phyloP scores from a whole-genome alignment of 1,140 invertebrate genomes.

The Doryteuthis pealeii region DNA sequence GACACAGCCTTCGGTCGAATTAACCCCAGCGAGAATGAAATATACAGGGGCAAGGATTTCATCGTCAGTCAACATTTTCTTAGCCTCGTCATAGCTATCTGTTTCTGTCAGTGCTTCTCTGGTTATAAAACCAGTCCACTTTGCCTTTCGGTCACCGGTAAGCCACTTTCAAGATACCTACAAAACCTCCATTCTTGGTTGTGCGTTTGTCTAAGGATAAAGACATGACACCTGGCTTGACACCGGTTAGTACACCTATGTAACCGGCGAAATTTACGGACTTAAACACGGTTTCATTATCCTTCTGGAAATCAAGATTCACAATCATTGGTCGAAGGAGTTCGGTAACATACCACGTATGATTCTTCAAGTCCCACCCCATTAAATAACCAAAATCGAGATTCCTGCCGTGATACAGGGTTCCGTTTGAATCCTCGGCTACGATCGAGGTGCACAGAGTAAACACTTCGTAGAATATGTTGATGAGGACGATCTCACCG shows the following conservation, averaged over 20 bases:
- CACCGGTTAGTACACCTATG: conserved; percentile 65
- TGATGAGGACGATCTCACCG: conserved; percentile 65
- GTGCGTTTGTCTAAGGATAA: conserved; percentile 67
- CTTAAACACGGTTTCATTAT: conserved; percentile 62
- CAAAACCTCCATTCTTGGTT: conserved; percentile 63
- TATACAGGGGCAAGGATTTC: conserved; percentile 60
- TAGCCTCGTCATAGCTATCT: conserved; percentile 59
- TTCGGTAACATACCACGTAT: conserved; percentile 65
- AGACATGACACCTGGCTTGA: conserved; percentile 62
- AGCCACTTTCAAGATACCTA: conserved; percentile 65
- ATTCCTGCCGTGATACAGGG: conserved; percentile 67
- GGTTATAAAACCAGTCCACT: no score
- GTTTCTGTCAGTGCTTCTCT: conserved; percentile 66
- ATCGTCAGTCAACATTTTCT: conserved; percentile 55
- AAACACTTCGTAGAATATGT: conserved; percentile 69
- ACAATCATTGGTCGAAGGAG: conserved; percentile 63
- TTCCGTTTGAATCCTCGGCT: conserved; percentile 60
- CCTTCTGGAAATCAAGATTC: conserved; percentile 62
- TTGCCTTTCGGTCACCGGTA: conserved; percentile 58
- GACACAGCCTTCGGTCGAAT: conserved; percentile 44
- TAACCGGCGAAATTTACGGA: conserved; percentile 67
- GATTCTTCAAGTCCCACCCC: conserved; percentile 64
- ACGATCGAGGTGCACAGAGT: conserved; percentile 68
- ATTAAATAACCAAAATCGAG: conserved; percentile 67
- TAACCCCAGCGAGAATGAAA: conserved; percentile 56